These are phyloP conservation scores for Conus canariensis DNA, from an alignment of 2,888 invertebrate species.

Conservation along the genomic window DNA sequence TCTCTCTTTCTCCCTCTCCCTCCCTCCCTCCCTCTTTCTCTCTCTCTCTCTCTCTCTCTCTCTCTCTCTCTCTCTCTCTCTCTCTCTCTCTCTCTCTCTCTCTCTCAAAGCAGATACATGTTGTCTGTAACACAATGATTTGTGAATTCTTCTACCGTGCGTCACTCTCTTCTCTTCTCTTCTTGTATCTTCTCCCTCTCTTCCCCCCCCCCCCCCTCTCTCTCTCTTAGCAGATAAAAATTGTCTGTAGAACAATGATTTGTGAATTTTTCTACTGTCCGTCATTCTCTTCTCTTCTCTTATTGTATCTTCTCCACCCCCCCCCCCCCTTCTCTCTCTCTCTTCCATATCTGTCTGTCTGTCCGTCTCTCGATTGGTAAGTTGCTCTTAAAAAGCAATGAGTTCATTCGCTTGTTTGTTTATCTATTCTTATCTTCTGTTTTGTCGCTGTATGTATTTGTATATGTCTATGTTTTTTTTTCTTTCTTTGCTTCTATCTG, in stretches of 20 bases:
- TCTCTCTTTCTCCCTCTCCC: background rate
- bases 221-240: background rate
- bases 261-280: background rate
- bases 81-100: background rate
- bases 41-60: slow-evolving; percentile 8
- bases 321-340: background rate
- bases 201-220: background rate
- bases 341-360: background rate
- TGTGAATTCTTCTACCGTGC: background rate
- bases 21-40: background rate
- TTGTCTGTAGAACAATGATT: too few relatives aligned
- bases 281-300: background rate
- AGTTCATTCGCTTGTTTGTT: too few relatives aligned
- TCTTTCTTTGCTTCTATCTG: too few relatives aligned
- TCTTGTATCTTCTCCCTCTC: background rate
- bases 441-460: background rate
- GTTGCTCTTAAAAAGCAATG: too few relatives aligned
- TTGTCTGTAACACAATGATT: too few relatives aligned
- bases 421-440: too few relatives aligned
- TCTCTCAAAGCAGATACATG: background rate
- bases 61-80: background rate
- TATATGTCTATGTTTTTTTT: background rate
- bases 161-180: too few relatives aligned
- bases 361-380: background rate
- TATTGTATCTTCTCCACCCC: background rate